A percentile compares a stretch with the other conserved stretches of the same genome.
phyloP scores from a whole-genome alignment of 2,797 vertebrate genomes.

The Gallirallus australis region DNA sequence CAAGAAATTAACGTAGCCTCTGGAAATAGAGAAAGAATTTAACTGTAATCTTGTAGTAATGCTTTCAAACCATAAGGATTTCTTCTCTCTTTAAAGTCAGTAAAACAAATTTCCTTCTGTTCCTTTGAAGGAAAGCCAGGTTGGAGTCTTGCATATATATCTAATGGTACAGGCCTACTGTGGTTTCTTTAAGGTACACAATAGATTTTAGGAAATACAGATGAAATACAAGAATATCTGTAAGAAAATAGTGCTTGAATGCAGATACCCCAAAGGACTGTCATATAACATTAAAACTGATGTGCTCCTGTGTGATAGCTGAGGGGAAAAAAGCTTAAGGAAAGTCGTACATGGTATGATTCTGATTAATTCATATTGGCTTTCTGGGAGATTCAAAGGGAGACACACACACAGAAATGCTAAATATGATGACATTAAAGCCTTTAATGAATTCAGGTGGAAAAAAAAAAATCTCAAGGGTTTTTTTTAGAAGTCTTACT shows the following conservation, averaged over 20 bases:
- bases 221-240: conserved; percentile 28
- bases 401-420: not conserved
- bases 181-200: conserved; percentile 21
- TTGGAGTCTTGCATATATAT: not conserved
- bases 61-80: not conserved
- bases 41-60: not conserved
- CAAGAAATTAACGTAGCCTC: not conserved
- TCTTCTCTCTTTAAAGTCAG: not conserved
- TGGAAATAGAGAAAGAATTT: conserved; percentile 1
- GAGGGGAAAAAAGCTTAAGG: conserved; percentile 3
- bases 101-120: not conserved
- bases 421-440: conserved; percentile 42
- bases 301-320: conserved; percentile 13
- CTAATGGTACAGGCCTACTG: not conserved
- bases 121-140: not conserved
- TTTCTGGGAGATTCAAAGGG: conserved; percentile 44
- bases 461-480: not conserved
- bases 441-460: not conserved
- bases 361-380: conserved; percentile 29
- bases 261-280: not conserved
- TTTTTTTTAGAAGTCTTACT: not conserved
- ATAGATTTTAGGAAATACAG: not conserved
- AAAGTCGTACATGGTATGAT: not conserved
- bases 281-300: conserved; percentile 33
- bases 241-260: conserved; percentile 37